Conservation (phyloP, 2,888 invertebrate genomes). For the Agrochola lota region DNA sequence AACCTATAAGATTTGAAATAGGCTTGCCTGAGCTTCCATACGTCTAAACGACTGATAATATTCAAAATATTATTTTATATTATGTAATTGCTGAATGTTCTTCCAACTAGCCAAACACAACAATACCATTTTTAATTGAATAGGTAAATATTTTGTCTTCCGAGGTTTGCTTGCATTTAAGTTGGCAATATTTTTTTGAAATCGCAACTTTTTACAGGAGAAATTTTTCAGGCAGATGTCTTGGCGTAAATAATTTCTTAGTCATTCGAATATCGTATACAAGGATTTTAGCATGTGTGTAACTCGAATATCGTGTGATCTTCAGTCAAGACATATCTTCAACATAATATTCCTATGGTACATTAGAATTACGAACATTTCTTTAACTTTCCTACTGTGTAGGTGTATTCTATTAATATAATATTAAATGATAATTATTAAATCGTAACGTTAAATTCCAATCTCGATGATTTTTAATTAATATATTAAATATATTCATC, state of each 20-base stretch:
- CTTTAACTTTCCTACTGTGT: constrained; percentile 80
- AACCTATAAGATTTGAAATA: too few relatives aligned
- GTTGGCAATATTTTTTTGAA: too few relatives aligned
- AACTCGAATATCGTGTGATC: constrained; percentile 5
- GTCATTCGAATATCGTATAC: background rate
- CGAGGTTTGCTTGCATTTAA: background rate
- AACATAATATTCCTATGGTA: constrained; percentile 60
- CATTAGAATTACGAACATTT: constrained; percentile 64
- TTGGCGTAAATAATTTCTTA: background rate
- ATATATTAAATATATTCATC: constrained; percentile 66
- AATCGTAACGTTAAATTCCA: constrained; percentile 66
- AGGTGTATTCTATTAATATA: constrained; percentile 72
- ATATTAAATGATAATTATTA: constrained; percentile 64
- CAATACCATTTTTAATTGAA: background rate
- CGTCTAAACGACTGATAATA: background rate
- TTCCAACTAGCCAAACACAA: background rate
- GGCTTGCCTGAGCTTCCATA: background rate
- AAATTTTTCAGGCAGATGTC: background rate
- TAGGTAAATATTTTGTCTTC: background rate
- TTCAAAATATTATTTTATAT: too few relatives aligned
- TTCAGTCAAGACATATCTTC: constrained; percentile 26
- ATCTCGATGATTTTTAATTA: constrained; percentile 66
- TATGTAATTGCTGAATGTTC: too few relatives aligned
- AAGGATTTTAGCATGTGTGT: too few relatives aligned
- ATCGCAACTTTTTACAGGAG: background rate